These are phyloP conservation scores for Pycnonotus jocosus DNA, from an alignment of 2,113 vertebrate species.

Conservation along the genomic window DNA sequence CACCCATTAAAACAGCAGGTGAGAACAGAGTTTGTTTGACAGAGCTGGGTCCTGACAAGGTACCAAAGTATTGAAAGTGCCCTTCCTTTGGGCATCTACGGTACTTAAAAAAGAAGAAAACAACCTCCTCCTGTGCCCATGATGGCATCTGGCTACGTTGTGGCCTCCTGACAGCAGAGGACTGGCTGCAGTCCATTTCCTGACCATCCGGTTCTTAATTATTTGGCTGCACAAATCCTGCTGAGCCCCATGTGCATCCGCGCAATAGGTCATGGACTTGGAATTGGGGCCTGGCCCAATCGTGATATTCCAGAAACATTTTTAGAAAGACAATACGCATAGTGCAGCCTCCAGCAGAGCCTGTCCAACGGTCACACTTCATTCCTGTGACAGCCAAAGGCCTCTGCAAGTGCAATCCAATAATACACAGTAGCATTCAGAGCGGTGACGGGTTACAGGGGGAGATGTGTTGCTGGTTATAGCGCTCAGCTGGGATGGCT, in stretches of 20 bases:
- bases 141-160: background rate
- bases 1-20: background rate
- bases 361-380: conserved; percentile 59
- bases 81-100: background rate
- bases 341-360: conserved; percentile 25
- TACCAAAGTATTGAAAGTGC: background rate
- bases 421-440: conserved; percentile 61
- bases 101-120: background rate
- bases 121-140: background rate
- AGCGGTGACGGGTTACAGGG: conserved; percentile 45
- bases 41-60: background rate
- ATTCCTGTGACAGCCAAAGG: conserved; percentile 48
- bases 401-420: conserved; percentile 46
- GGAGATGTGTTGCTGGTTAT: conserved; percentile 37
- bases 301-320: conserved; percentile 46
- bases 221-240: conserved; percentile 32
- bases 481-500: conserved; percentile 32
- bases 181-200: conserved; percentile 40
- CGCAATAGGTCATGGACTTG: conserved; percentile 46
- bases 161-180: background rate
- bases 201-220: conserved; percentile 43
- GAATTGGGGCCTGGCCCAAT: conserved; percentile 28
- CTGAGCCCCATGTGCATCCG: conserved; percentile 29
- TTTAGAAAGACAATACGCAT: conserved; percentile 43
- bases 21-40: background rate